Percentiles rank a stretch among this genome's conserved stretches.
phyloP scores from a whole-genome alignment of 2,113 vertebrate genomes.

The Eptatretus burgeri region DNA sequence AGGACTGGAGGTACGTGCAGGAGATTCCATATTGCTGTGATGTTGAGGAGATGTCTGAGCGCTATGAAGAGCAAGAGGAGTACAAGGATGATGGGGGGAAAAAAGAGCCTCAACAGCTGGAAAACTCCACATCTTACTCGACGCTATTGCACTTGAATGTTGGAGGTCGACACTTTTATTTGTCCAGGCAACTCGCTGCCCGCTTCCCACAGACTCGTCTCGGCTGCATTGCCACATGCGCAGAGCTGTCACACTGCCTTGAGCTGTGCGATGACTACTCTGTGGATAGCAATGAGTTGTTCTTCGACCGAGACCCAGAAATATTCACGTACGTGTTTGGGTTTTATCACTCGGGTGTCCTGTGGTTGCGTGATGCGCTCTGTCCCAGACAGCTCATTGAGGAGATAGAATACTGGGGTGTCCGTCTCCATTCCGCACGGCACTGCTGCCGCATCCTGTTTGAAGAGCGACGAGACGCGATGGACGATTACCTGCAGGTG shows the following conservation, averaged over 20 bases:
- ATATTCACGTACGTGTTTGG: conserved; percentile 53
- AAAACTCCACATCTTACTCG: too few relatives aligned
- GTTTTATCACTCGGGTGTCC: conserved; percentile 32
- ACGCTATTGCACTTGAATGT: conserved; percentile 28
- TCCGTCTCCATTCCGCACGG: conserved; percentile 26
- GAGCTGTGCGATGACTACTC: conserved; percentile 51
- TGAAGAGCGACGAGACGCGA: conserved; percentile 31
- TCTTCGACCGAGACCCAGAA: conserved; percentile 46
- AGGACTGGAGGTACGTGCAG: too few relatives aligned
- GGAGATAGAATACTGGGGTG: conserved; percentile 40
- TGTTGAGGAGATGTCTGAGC: too few relatives aligned
- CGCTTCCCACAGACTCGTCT: conserved; percentile 32
- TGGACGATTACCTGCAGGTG: conserved; percentile 30
- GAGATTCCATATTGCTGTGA: too few relatives aligned
- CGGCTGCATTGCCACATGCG: conserved; percentile 28
- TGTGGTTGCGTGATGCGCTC: conserved; percentile 30
- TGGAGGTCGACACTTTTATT: conserved; percentile 34
- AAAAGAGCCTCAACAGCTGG: too few relatives aligned
- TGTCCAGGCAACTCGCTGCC: conserved; percentile 21
- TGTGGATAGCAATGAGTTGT: conserved; percentile 37
- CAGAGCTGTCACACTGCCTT: conserved; percentile 23
- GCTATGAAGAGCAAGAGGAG: too few relatives aligned
- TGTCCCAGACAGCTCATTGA: conserved; percentile 36
- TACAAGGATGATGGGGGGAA: too few relatives aligned
- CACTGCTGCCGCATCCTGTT: conserved; percentile 32